Evolutionary conservation across 2,888 invertebrate genomes (phyloP).

Genomic region (Phrixothrix hirtus): DNA sequence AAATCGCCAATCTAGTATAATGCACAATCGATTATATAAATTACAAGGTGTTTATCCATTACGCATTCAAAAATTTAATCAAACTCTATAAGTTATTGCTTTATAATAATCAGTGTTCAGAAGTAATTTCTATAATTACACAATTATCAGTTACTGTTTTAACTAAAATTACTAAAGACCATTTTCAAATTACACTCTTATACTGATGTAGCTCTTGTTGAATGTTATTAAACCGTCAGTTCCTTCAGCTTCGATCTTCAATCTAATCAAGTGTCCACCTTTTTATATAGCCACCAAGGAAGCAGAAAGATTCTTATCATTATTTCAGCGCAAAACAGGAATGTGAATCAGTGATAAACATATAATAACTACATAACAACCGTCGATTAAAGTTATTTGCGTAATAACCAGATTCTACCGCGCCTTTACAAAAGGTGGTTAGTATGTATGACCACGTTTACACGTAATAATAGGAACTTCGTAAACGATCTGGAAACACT

Average conservation of each 20-base stretch:
- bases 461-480: constrained; percentile 39
- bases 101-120: constrained; percentile 2
- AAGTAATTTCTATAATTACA: constrained; percentile 20
- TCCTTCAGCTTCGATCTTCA: constrained; percentile 1
- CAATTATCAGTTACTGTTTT: constrained; percentile 17
- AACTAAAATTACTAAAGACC: constrained; percentile 10
- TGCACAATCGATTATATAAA: constrained; percentile 4
- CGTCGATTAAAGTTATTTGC: constrained; percentile 45
- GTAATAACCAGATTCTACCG: constrained; percentile 36
- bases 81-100: constrained; percentile 6
- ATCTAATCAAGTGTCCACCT: constrained; percentile 5
- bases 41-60: constrained; percentile 7
- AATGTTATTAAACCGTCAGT: constrained; percentile 3
- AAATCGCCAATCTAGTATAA: no score
- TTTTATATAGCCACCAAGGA: constrained; percentile 21
- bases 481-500: no score
- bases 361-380: constrained; percentile 42
- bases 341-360: constrained; percentile 38
- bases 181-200: constrained; percentile 5
- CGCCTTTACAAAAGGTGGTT: constrained; percentile 30
- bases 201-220: constrained; percentile 5
- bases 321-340: constrained; percentile 27
- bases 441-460: constrained; percentile 40
- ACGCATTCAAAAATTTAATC: constrained; percentile 12
- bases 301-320: constrained; percentile 20